phyloP scores from a whole-genome alignment of 2,888 invertebrate genomes.

The Crematogaster levior region DNA sequence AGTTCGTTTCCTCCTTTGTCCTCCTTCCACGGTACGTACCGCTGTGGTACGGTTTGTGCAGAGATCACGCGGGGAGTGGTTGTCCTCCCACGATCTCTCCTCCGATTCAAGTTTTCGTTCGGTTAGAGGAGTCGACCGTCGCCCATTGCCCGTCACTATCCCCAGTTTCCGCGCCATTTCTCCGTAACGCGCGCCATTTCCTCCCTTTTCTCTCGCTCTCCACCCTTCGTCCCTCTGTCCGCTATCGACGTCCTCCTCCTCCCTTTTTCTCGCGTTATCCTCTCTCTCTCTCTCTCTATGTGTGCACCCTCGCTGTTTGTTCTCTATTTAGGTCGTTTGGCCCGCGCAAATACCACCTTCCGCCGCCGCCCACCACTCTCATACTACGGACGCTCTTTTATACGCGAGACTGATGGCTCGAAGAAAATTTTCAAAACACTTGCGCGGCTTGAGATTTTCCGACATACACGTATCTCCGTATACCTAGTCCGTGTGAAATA shows the following conservation, averaged over 20 bases:
- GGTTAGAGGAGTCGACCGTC: constrained; percentile 76
- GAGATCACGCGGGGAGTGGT: constrained; percentile 62
- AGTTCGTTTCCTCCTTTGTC: constrained; percentile 82
- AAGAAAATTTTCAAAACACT: constrained; percentile 53
- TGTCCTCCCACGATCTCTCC: constrained; percentile 81
- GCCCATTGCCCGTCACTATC: constrained; percentile 85
- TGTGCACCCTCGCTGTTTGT: constrained; percentile 79
- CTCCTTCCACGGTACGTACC: constrained; percentile 70
- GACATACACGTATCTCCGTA: background rate
- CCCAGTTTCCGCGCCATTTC: constrained; percentile 86
- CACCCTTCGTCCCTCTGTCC: constrained; percentile 64
- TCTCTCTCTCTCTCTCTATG: constrained; percentile 25
- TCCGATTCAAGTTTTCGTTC: constrained; percentile 76
- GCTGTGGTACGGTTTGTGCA: constrained; percentile 48
- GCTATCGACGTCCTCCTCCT: constrained; percentile 44
- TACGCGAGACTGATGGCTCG: constrained; percentile 62
- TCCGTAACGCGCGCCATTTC: constrained; percentile 85
- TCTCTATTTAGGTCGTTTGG: constrained; percentile 85
- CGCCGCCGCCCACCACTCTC: constrained; percentile 64
- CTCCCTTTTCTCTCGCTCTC: constrained; percentile 80
- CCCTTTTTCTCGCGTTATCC: constrained; percentile 58
- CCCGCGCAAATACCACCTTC: constrained; percentile 84
- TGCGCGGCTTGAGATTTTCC: constrained; percentile 37
- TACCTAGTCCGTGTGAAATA: constrained; percentile 39
- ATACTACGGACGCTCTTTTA: constrained; percentile 47